Evolutionary conservation across 2,113 vertebrate genomes (phyloP), one percentile per base, ranked within the genome.

Genomic region (Thinocorus orbignyianus): DNA sequence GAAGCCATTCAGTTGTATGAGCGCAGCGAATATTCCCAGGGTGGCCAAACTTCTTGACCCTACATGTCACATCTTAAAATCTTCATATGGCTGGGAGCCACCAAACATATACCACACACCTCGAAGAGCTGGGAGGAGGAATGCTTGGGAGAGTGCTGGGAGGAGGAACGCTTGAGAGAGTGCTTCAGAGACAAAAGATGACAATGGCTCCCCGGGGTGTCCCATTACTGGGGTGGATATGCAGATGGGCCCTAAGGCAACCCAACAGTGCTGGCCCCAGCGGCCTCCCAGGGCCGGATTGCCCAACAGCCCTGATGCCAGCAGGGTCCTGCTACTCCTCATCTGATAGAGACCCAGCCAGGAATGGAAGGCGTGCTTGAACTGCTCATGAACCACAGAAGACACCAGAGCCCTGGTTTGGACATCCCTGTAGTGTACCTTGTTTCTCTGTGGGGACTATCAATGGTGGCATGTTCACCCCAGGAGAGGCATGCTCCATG

Each of bases 241-340:
- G 86, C 65, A 91, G 69, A 93, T 69, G 86, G 65, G 48, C 77
- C 83, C 77, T 86, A 74, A 84, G 86, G 91, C 86, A 92, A 35
- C 55, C 25, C 55, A 83, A 88, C 62, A 90, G 58, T 22, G 31
- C 41, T 51, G 62, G 35, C 19, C 76, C 49, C 71, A 85, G 46
- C 2, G 5, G 25, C 48, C 35, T 92, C 86, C 39, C 77, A 51
- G 0, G 0, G 44, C 8, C 2, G 0, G 35, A 64, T n/a, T 73
- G 81, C 49, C 71, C 65, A 72, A 69, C n/a, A 54, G 60, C 31
- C 51, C 51, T 9, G 35, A 70, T 60, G 72, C 49, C 81, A 79
- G 55, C 44, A 83, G 15, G 30, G 48, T 23, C 48, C 54, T 51
- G 33, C 30, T 37, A 18, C 51, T 54, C 20, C 39, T 65, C 25